Base-by-base conservation (phyloP, 2,113 vertebrate genomes). In the Embiotoca jacksoni region DNA sequence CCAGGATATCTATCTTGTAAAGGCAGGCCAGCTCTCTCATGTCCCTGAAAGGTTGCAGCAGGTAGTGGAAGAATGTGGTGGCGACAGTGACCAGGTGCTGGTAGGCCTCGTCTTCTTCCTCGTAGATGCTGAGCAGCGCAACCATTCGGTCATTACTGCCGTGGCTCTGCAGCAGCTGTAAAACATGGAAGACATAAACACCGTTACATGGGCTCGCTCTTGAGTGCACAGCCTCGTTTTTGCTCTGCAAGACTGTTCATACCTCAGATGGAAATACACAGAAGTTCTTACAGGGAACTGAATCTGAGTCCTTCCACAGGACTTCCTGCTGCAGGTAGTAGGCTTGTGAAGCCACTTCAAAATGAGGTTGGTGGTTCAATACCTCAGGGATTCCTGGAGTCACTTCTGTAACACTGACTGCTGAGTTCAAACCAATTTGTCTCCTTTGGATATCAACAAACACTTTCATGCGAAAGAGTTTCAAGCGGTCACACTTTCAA, bases 21-120 rank as follows among this genome's bases (percentile, higher is more conserved):
- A 96, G 95, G 1, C 96, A 94, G 0, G 97, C 96, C 86, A 97
- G 92, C 90, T 99, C 98, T 52, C 98, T 91, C 96, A 97, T 96
- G 86, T 98, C 96, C 82, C 98, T 95, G 71, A 99, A 98, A 0
- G 98, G 98, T 90, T 97, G 95, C 81, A 99, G 91, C 75, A 98
- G 95, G 87, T 96, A 97, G 90, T 99, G 98, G 91, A 97, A 98
- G 93, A 97, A 98, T 39, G 86, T 88, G 5, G 97, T 99, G 83
- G 97, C 96, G 65, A 90, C 86, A 32, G 95, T 95, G 80, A 97
- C 96, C 75, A 99, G 86, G 60, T 97, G 96, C 79, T 94, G 93
- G 91, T 97, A 99, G 1, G 91, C 92, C 71, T 95, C 91, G 0
- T 99, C 97, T 90, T 99, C 98, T 60, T 97, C 94, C 70, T 94